Evolutionary conservation across 2,888 invertebrate genomes (phyloP).

Genomic region (Pristionchus arcanus): DNA sequence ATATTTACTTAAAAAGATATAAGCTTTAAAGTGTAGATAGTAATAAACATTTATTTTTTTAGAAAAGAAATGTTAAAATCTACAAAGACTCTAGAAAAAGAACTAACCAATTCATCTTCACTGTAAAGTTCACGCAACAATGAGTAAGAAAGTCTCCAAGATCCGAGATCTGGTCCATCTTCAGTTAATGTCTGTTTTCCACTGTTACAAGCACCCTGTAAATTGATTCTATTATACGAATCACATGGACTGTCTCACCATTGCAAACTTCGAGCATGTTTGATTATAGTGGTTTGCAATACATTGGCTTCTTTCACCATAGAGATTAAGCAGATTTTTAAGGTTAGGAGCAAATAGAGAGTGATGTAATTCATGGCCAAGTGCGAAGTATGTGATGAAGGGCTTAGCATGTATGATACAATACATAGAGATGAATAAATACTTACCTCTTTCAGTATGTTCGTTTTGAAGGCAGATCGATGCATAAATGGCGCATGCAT

Average conservation of each 20-base stretch:
- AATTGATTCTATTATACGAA: not conserved
- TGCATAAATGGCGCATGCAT: not conserved
- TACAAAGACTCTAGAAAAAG: too few species aligned
- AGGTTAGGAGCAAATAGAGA: not conserved
- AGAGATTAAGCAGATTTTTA: not conserved
- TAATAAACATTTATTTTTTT: too few species aligned
- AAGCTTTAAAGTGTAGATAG: too few species aligned
- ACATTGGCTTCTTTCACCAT: not conserved
- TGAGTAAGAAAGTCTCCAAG: not conserved
- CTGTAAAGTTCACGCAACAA: not conserved
- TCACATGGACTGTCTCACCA: not conserved
- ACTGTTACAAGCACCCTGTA: too few species aligned
- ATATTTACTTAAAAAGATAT: not conserved
- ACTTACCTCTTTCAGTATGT: conserved; percentile 5
- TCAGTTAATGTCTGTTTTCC: too few species aligned
- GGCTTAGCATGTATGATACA: not conserved
- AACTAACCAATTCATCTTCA: not conserved
- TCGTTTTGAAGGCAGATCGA: not conserved
- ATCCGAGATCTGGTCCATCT: too few species aligned
- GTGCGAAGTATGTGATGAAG: not conserved
- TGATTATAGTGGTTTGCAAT: not conserved
- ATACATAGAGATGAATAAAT: not conserved
- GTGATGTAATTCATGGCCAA: not conserved
- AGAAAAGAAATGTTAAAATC: too few species aligned
- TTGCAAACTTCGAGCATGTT: not conserved